A percentile compares a stretch with the other conserved stretches of the same genome.
phyloP scores from a whole-genome alignment of 2,113 vertebrate species.

The Dicaeum eximium region DNA sequence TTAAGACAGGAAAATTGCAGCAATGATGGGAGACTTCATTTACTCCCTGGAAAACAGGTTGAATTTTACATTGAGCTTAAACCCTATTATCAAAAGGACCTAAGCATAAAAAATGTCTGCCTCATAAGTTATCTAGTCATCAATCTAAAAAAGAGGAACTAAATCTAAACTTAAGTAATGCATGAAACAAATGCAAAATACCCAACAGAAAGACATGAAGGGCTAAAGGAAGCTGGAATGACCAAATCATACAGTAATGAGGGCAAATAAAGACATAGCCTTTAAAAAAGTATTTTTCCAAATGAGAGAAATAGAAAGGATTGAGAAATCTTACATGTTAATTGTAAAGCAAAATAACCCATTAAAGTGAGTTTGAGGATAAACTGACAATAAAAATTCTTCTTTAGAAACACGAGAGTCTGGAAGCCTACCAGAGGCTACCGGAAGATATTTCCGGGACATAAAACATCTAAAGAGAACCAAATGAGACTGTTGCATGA shows the following conservation, averaged over 20 bases:
- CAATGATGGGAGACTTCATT: background rate
- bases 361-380: background rate
- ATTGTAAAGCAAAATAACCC: background rate
- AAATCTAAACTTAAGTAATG: background rate
- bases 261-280: background rate
- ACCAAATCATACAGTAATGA: background rate
- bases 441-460: background rate
- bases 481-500: background rate
- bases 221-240: background rate
- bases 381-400: background rate
- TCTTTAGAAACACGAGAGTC: background rate
- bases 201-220: fast-evolving
- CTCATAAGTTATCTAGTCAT: background rate
- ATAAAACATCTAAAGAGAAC: background rate
- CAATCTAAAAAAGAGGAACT: background rate
- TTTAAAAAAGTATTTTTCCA: background rate
- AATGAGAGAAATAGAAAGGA: background rate
- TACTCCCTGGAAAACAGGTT: background rate
- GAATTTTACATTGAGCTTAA: background rate
- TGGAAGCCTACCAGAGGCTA: background rate
- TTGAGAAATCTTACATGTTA: background rate
- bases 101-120: background rate
- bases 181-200: background rate
- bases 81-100: background rate
- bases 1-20: background rate